Conservation (phyloP, 2,113 vertebrate genomes). For the Crotophaga sulcirostris region DNA sequence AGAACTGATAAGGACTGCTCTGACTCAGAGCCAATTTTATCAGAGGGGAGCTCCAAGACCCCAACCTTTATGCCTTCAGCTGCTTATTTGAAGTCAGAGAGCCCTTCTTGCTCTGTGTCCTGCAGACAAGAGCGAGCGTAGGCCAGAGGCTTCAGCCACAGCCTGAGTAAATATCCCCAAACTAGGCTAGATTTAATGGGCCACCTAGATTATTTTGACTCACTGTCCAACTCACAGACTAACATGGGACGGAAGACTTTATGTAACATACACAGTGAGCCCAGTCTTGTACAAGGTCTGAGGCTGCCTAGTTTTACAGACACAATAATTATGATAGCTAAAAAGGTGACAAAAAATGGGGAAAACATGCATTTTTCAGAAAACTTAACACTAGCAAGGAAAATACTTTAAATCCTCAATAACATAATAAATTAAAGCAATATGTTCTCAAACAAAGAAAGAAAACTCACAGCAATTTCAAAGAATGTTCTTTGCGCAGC, state of each 20-base stretch:
- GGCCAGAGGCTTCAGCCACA: neutral
- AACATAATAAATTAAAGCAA: slow-evolving; percentile 30
- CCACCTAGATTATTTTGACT: neutral
- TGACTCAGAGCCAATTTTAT: neutral
- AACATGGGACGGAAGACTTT: neutral
- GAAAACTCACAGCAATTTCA: neutral
- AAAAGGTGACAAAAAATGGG: neutral
- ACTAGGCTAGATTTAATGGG: neutral
- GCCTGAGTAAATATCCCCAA: neutral
- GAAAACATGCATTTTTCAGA: neutral
- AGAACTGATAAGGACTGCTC: neutral
- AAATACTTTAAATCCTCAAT: neutral
- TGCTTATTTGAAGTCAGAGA: neutral
- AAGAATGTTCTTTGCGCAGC: neutral
- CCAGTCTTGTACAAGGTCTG: neutral
- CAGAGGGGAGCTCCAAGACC: neutral
- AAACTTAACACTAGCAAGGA: neutral
- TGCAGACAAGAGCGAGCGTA: neutral
- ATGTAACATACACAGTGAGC: neutral
- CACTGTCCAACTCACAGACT: neutral
- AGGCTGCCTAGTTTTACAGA: neutral
- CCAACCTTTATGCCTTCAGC: neutral
- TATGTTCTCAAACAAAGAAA: neutral
- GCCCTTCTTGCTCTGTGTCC: neutral
- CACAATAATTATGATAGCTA: neutral